Evolutionary conservation across 2,888 invertebrate species (phyloP).

Genomic region (Cancer borealis): DNA sequence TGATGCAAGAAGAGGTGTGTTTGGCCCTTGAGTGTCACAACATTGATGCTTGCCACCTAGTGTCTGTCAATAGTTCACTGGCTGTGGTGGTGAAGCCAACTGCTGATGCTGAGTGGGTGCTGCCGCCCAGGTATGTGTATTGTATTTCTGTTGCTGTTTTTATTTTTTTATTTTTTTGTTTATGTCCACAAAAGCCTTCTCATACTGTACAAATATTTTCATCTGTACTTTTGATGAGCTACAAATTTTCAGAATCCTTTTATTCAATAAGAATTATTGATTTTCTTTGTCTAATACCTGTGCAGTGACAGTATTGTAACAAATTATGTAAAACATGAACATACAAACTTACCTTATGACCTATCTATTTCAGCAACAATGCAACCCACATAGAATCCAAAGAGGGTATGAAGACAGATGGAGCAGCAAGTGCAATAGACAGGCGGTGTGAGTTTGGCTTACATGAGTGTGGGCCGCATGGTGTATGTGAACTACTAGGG

Average conservation of each 20-base stretch:
- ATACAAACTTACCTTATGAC: not conserved
- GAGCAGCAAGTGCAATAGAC: not conserved
- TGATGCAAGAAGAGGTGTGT: conserved; percentile 56
- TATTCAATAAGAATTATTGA: too few species aligned
- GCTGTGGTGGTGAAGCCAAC: conserved; percentile 48
- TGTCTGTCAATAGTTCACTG: conserved; percentile 6
- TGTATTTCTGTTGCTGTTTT: not conserved
- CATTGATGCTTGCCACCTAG: conserved; percentile 35
- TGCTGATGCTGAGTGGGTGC: conserved; percentile 36
- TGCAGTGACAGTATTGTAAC: too few species aligned
- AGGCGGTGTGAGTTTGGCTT: conserved; percentile 62
- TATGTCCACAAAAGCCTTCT: too few species aligned
- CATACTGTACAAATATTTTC: too few species aligned
- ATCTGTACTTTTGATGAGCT: too few species aligned
- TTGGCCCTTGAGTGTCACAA: conserved; percentile 46
- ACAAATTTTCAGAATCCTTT: too few species aligned
- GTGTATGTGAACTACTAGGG: conserved; percentile 64
- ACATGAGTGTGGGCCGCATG: conserved; percentile 65
- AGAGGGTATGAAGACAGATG: not conserved
- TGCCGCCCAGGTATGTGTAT: conserved; percentile 13
- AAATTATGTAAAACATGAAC: not conserved
- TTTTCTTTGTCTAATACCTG: too few species aligned
- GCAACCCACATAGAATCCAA: not conserved
- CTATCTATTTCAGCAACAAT: conserved; percentile 62
- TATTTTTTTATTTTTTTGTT: not conserved